A percentile compares a stretch with the other conserved stretches of the same genome.
phyloP scores from a whole-genome alignment of 53 echinoderm and acorn worm genomes.

The Stichopus horrens region DNA sequence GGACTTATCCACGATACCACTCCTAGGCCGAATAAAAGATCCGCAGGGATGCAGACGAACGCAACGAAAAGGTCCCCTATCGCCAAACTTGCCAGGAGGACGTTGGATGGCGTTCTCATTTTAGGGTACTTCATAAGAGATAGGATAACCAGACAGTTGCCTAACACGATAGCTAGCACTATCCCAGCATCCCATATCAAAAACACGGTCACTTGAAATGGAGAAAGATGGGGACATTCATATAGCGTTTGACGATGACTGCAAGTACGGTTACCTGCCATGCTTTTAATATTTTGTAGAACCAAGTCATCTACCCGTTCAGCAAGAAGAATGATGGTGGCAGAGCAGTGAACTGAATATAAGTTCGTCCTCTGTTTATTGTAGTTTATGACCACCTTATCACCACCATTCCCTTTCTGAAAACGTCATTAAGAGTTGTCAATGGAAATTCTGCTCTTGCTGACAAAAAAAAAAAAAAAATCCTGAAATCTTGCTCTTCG shows the following conservation, averaged over 20 bases:
- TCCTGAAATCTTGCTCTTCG: too few relatives aligned
- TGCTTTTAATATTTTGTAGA: background rate
- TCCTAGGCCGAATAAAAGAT: conserved; percentile 51
- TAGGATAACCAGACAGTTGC: conserved; percentile 57
- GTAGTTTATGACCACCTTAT: too few relatives aligned
- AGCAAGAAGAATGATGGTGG: too few relatives aligned
- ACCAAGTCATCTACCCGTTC: too few relatives aligned
- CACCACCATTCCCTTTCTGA: too few relatives aligned
- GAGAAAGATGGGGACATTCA: background rate
- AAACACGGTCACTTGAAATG: conserved; percentile 38
- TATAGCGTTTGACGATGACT: conserved; percentile 7
- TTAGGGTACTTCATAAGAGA: conserved; percentile 52
- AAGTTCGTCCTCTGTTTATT: too few relatives aligned
- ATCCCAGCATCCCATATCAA: conserved; percentile 52
- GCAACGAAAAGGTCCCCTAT: conserved; percentile 61
- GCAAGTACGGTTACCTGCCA: conserved; percentile 11
- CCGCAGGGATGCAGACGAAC: conserved; percentile 58
- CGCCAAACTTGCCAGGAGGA: conserved; percentile 66
- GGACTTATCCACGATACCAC: conserved; percentile 41
- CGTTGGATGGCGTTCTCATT: conserved; percentile 60
- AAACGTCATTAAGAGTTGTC: too few relatives aligned
- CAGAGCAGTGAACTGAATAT: too few relatives aligned
- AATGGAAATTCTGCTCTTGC: too few relatives aligned
- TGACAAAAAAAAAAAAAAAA: too few relatives aligned
- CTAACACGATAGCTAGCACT: conserved; percentile 41